phyloP scores from a whole-genome alignment of 2,113 vertebrate species.

The Datnioides undecimradiatus region DNA sequence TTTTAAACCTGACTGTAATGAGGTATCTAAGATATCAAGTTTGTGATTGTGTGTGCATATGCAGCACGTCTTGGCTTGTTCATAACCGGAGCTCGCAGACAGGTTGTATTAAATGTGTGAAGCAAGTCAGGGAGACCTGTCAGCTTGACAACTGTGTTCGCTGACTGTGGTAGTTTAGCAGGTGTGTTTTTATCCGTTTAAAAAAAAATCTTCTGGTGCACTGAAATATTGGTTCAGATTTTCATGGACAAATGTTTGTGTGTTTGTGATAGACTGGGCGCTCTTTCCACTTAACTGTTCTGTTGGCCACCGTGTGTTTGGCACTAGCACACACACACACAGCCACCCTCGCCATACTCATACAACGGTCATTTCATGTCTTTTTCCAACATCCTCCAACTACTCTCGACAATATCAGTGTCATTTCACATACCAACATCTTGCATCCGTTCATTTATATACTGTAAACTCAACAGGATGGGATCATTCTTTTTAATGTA shows the following conservation, averaged over 20 bases:
- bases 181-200: slow-evolving; percentile 78
- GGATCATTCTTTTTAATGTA: slow-evolving; percentile 83
- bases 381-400: slow-evolving; percentile 33
- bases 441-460: slow-evolving; percentile 74
- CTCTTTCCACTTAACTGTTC: slow-evolving; percentile 61
- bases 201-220: slow-evolving; percentile 79
- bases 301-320: slow-evolving; percentile 47
- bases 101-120: slow-evolving; percentile 65
- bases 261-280: slow-evolving; percentile 73
- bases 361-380: slow-evolving; percentile 53
- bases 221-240: slow-evolving; percentile 80
- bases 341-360: slow-evolving; percentile 41
- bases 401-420: slow-evolving; percentile 40
- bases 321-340: slow-evolving; percentile 29
- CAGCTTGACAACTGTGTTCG: slow-evolving; percentile 79
- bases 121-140: slow-evolving; percentile 82
- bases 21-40: slow-evolving; percentile 41
- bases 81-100: slow-evolving; percentile 63
- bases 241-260: slow-evolving; percentile 77
- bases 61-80: slow-evolving; percentile 55
- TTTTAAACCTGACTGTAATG: slow-evolving; percentile 62
- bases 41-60: slow-evolving; percentile 38
- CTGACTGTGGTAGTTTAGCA: slow-evolving; percentile 83
- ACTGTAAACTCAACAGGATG: slow-evolving; percentile 77
- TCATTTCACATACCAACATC: slow-evolving; percentile 58